Evolutionary conservation across 2,113 vertebrate genomes (phyloP).

Genomic region (Aix galericulata): DNA sequence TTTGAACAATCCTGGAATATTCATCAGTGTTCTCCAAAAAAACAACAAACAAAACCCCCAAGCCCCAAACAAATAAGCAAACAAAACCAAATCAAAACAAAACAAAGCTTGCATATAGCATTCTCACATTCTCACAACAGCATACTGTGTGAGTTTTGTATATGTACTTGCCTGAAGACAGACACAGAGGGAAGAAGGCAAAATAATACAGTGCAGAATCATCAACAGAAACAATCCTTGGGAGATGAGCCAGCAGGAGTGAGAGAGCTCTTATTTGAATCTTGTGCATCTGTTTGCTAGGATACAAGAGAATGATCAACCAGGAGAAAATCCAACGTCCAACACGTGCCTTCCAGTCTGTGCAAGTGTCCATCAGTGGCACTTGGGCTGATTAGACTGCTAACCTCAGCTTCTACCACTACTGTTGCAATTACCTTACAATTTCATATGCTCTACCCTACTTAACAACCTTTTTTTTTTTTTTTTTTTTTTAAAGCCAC

Average conservation of each 20-base stretch:
- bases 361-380: not conserved
- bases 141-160: not conserved
- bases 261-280: not conserved
- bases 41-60: not conserved
- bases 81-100: not conserved
- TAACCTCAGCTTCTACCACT: not conserved
- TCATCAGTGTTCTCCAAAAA: accelerated
- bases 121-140: not conserved
- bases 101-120: accelerated
- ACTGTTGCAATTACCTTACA: not conserved
- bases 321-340: not conserved
- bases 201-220: not conserved
- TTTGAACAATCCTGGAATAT: not conserved
- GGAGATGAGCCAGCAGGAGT: not conserved
- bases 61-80: not conserved
- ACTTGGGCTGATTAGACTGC: not conserved
- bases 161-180: not conserved
- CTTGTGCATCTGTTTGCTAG: not conserved
- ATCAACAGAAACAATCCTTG: not conserved
- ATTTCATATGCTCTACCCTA: not conserved
- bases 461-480: not conserved
- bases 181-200: not conserved
- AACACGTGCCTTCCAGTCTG: not conserved
- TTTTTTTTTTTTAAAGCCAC: not conserved
- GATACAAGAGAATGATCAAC: not conserved